A percentile compares a stretch with the other conserved stretches of the same genome.
These are phyloP conservation scores for Paraplagusia blochii DNA, from an alignment of 2,113 vertebrate genomes.

Conservation along the genomic window DNA sequence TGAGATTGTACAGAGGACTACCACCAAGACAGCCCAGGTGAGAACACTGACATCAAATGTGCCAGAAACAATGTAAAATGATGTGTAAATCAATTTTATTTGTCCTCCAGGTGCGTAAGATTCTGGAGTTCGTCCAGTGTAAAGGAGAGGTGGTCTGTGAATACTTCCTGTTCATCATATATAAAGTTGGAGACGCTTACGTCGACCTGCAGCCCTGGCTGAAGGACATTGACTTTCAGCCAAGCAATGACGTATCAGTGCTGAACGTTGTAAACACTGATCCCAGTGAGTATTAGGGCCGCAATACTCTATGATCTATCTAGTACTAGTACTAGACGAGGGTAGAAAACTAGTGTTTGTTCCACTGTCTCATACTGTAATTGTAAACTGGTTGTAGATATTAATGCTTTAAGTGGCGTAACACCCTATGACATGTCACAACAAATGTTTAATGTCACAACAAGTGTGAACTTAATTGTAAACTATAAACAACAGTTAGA, in stretches of 20 bases:
- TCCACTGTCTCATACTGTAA: no score
- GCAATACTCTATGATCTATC: neutral
- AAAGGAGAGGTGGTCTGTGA: conserved; percentile 90
- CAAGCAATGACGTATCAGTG: conserved; percentile 68
- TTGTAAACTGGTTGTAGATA: no score
- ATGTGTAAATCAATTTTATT: neutral
- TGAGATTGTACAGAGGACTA: conserved; percentile 81
- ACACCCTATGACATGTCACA: no score
- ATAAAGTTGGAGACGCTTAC: conserved; percentile 84
- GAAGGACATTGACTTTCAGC: conserved; percentile 77
- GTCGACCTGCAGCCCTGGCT: conserved; percentile 89
- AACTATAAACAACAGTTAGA: no score
- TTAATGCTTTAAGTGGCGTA: no score
- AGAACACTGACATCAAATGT: neutral
- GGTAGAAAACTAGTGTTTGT: no score
- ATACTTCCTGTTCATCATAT: conserved; percentile 82
- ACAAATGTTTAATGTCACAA: no score
- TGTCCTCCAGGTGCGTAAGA: conserved; percentile 83
- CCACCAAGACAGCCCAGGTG: conserved; percentile 87
- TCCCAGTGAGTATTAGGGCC: conserved; percentile 77
- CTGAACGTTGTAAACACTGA: conserved; percentile 87
- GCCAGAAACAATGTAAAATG: neutral
- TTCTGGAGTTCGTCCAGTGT: conserved; percentile 90
- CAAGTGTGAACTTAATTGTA: no score
- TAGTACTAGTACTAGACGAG: no score